phyloP scores from a whole-genome alignment of 1,140 invertebrate genomes.

The Phocides pigmalion region DNA sequence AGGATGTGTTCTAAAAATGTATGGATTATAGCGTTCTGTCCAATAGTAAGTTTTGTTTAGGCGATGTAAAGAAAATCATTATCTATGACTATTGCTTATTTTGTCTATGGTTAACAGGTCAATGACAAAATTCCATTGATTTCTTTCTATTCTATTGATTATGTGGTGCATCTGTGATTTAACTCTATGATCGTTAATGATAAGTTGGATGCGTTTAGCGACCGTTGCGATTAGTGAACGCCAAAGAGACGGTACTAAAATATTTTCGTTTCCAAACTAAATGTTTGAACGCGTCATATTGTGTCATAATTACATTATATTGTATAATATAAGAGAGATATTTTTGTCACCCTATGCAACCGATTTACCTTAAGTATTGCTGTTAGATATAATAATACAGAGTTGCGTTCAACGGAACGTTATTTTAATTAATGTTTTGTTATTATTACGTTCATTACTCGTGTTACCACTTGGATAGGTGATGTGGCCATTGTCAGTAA shows the following conservation, averaged over 20 bases:
- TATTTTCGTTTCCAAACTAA: constrained; percentile 42
- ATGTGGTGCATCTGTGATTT: not conserved
- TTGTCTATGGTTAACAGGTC: too few relatives aligned
- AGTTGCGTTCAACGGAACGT: constrained; percentile 29
- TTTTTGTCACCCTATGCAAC: constrained; percentile 51
- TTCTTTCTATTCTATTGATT: too few relatives aligned
- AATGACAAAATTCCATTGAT: too few relatives aligned
- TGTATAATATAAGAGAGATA: constrained; percentile 42
- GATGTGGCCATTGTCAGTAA: constrained; percentile 67
- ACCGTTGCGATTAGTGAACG: constrained; percentile 55
- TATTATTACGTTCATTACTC: constrained; percentile 51
- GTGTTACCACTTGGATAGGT: constrained; percentile 64
- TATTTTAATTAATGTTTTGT: constrained; percentile 42
- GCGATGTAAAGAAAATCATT: too few relatives aligned
- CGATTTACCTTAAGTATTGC: constrained; percentile 57
- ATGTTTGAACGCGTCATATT: constrained; percentile 39
- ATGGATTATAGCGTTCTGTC: too few relatives aligned
- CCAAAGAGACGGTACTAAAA: constrained; percentile 67
- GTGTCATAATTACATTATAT: constrained; percentile 44
- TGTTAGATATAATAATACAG: constrained; percentile 31
- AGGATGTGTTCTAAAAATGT: too few relatives aligned
- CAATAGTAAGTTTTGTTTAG: too few relatives aligned
- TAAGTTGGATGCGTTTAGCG: constrained; percentile 66
- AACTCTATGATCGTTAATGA: constrained; percentile 45
- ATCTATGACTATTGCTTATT: too few relatives aligned